Percentiles rank a stretch among this genome's conserved stretches.
These are phyloP conservation scores for Bemisia tabaci DNA, from an alignment of 1,140 invertebrate genomes.

Conservation along the genomic window DNA sequence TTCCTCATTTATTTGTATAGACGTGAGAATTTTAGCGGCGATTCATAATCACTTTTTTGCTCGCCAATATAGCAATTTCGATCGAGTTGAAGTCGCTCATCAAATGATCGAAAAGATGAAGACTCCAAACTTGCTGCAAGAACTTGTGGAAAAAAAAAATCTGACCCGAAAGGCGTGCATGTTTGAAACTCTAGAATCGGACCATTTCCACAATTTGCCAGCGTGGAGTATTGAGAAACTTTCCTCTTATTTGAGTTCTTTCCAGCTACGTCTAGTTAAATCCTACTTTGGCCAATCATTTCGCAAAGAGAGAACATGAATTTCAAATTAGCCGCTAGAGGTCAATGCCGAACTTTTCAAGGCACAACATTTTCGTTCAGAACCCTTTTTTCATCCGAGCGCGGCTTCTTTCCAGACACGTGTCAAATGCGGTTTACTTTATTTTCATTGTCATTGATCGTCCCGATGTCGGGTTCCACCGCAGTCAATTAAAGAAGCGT, in stretches of 20 bases:
- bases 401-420: not conserved
- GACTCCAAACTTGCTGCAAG: not conserved
- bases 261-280: not conserved
- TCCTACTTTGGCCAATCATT: not conserved
- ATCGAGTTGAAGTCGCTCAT: not conserved
- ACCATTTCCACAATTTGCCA: not conserved
- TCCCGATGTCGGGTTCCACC: not conserved
- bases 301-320: not conserved
- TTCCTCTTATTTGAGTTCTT: not conserved
- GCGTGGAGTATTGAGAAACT: not conserved
- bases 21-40: not conserved
- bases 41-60: not conserved
- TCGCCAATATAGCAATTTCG: not conserved
- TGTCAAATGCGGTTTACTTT: not conserved
- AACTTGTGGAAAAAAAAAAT: not conserved
- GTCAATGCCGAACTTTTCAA: not conserved
- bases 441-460: not conserved
- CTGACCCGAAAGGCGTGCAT: not conserved
- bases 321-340: not conserved
- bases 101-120: not conserved
- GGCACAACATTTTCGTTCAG: not conserved
- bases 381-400: not conserved
- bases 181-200: not conserved
- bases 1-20: not conserved
- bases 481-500: not conserved